These are phyloP conservation scores for Columba guinea DNA, from an alignment of 2,797 vertebrate species.

Conservation along the genomic window DNA sequence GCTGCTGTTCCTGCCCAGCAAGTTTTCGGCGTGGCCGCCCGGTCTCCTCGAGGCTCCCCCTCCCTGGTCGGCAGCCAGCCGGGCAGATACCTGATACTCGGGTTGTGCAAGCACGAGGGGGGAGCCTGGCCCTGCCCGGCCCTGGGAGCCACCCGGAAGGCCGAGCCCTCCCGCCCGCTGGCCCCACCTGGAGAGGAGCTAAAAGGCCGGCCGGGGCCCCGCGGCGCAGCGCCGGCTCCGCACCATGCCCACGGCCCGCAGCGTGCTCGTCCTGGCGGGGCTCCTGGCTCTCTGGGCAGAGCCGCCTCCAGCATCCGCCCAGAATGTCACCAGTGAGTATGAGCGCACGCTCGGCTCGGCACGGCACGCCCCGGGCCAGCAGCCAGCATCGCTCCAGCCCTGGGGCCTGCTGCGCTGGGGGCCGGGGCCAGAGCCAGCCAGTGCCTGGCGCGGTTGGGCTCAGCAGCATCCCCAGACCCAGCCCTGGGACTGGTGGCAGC, in stretches of 20 bases:
- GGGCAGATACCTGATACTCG: conserved; percentile 66
- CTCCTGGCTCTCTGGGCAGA: conserved; percentile 63
- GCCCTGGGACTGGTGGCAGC: not conserved
- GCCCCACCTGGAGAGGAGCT: conserved; percentile 63
- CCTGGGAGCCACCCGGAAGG: conserved; percentile 67
- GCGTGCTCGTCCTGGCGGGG: conserved; percentile 56
- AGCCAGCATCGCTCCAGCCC: conserved; percentile 4
- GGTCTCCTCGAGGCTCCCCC: conserved; percentile 53
- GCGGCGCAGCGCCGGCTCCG: conserved; percentile 20
- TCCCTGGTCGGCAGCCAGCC: conserved; percentile 64
- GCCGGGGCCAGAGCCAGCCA: not conserved
- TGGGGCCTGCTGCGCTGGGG: not conserved
- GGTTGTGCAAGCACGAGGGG: conserved; percentile 69
- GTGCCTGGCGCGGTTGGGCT: not conserved
- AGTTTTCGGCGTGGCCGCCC: conserved; percentile 33
- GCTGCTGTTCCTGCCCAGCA: conserved; percentile 49
- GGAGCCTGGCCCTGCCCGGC: conserved; percentile 68
- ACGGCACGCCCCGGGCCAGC: not conserved
- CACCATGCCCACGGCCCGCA: conserved; percentile 57
- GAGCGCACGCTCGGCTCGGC: conserved; percentile 6
- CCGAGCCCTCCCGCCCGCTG: conserved; percentile 14
- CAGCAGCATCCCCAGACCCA: conserved; percentile 15
- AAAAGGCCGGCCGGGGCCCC: conserved; percentile 40
- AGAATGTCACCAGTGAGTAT: conserved; percentile 69
- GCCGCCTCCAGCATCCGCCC: conserved; percentile 51